phyloP scores from a whole-genome alignment of 2,888 invertebrate genomes.

The Dasysyrphus tricinctus region DNA sequence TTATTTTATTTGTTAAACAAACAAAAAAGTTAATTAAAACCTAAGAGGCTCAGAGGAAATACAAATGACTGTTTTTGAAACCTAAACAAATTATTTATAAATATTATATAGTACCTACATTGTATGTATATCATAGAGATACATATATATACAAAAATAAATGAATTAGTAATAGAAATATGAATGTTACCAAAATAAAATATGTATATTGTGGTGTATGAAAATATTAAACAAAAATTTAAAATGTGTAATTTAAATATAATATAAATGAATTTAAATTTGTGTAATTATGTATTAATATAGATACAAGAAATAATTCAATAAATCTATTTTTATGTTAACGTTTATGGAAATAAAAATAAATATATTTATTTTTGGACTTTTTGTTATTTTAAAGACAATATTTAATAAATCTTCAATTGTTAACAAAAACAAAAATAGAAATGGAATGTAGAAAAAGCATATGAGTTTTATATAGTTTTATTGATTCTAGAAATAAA shows the following conservation, averaged over 20 bases:
- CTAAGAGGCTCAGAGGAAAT: slow-evolving; percentile 75
- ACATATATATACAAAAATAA: slow-evolving; percentile 18
- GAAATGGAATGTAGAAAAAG: not conserved
- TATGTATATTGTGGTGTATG: slow-evolving; percentile 56
- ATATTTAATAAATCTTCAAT: not conserved
- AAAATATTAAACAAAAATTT: slow-evolving; percentile 18
- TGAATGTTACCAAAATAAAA: slow-evolving; percentile 55
- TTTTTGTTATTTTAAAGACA: not conserved
- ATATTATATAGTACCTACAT: slow-evolving; percentile 37
- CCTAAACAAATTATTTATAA: slow-evolving; percentile 48
- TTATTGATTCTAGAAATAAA: not conserved
- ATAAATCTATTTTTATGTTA: not conserved
- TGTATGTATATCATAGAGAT: slow-evolving; percentile 19
- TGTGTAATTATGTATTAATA: not conserved
- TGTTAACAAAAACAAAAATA: not conserved
- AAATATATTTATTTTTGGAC: not conserved
- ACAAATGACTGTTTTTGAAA: slow-evolving; percentile 75
- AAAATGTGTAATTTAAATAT: slow-evolving; percentile 16
- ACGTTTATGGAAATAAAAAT: not conserved
- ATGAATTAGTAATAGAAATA: slow-evolving; percentile 22
- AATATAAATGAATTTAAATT: not conserved
- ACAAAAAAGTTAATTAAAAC: slow-evolving; percentile 54
- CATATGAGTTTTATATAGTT: not conserved
- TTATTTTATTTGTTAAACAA: not conserved
- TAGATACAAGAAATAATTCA: slow-evolving; percentile 5